Evolutionary conservation across 2,888 invertebrate genomes (phyloP).

Genomic region (Leptodirus hochenwartii): DNA sequence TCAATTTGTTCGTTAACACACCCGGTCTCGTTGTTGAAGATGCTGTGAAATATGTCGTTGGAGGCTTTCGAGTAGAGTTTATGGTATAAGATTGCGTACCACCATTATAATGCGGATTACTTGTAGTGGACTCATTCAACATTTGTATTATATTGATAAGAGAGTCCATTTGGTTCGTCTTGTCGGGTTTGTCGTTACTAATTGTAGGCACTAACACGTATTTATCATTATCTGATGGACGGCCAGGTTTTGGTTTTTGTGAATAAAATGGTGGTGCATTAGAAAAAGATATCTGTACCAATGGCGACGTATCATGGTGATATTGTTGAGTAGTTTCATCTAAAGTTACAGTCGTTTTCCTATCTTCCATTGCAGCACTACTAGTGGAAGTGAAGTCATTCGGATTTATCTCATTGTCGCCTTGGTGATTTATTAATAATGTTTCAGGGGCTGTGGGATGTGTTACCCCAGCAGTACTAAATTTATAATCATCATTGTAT

Average conservation of each 20-base stretch:
- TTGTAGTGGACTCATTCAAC: conserved; percentile 30
- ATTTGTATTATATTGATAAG: conserved; percentile 44
- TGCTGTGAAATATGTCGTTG: conserved; percentile 11
- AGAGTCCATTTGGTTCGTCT: conserved; percentile 32
- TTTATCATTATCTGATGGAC: conserved; percentile 26
- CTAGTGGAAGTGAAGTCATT: conserved; percentile 19
- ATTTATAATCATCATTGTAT: conserved; percentile 17
- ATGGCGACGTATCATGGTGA: conserved; percentile 16
- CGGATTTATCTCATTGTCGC: conserved; percentile 28
- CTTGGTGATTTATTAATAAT: conserved; percentile 34
- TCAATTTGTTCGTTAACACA: conserved; percentile 7
- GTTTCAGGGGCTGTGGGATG: conserved; percentile 36
- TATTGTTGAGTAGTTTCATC: conserved; percentile 17
- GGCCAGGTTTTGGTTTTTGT: conserved; percentile 31
- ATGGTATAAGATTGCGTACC: conserved; percentile 19
- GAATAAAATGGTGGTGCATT: conserved; percentile 22
- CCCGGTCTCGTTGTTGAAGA: conserved; percentile 8
- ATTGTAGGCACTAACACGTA: conserved; percentile 39
- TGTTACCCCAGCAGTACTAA: conserved; percentile 22
- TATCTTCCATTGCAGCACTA: conserved; percentile 15
- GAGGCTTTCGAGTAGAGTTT: conserved; percentile 19
- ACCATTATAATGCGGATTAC: conserved; percentile 19
- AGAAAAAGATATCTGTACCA: conserved; percentile 22
- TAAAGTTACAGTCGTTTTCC: conserved; percentile 18
- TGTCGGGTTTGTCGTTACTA: conserved; percentile 21